Conservation (phyloP, 2,888 invertebrate genomes). For the Hartigia nigra region DNA sequence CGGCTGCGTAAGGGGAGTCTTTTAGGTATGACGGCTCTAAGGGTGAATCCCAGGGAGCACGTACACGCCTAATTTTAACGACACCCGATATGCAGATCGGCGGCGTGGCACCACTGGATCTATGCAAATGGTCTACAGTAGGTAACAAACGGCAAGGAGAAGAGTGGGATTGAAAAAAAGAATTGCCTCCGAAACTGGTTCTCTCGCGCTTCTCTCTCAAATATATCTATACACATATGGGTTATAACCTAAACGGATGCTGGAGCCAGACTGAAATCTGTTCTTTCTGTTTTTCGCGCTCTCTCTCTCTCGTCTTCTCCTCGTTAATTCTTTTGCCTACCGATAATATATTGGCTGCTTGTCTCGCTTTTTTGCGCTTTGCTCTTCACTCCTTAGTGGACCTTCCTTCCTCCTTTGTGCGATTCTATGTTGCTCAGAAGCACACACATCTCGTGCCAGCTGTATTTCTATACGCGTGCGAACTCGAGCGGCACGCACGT, state of each 20-base stretch:
- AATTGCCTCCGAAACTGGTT: slow-evolving; percentile 37
- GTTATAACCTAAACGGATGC: slow-evolving; percentile 18
- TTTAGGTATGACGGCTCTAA: neutral
- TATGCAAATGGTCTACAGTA: slow-evolving; percentile 57
- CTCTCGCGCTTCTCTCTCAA: slow-evolving; percentile 6
- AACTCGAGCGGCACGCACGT: neutral
- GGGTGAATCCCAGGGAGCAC: slow-evolving; percentile 25
- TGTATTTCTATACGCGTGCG: neutral
- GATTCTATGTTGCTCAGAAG: neutral
- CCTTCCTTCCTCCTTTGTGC: neutral
- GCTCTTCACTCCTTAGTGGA: neutral
- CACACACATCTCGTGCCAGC: neutral
- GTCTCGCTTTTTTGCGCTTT: neutral
- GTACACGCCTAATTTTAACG: slow-evolving; percentile 62
- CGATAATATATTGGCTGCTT: neutral
- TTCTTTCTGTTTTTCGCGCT: neutral
- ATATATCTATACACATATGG: slow-evolving; percentile 40
- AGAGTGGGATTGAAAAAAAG: slow-evolving; percentile 38
- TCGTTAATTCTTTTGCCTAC: neutral
- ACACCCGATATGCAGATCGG: slow-evolving; percentile 64
- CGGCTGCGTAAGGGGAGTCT: neutral
- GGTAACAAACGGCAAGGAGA: slow-evolving; percentile 30
- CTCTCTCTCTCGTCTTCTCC: neutral
- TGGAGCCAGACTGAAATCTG: neutral
- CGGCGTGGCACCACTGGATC: slow-evolving; percentile 46